Conservation (phyloP, 1,140 invertebrate species). For the Streblospio benedicti region DNA sequence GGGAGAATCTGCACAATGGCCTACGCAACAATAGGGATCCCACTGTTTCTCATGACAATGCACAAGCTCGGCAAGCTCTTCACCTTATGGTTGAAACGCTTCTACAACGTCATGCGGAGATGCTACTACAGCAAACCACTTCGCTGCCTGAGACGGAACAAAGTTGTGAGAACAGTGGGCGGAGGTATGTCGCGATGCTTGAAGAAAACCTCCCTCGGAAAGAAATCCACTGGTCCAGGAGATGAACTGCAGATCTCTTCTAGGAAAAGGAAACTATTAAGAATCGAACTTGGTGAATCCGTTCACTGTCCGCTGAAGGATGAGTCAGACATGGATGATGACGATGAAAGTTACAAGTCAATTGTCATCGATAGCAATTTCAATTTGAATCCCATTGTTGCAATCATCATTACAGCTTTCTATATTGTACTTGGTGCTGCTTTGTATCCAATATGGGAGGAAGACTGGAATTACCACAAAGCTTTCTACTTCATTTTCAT, state of each 20-base stretch:
- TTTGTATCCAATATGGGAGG: conserved; percentile 52
- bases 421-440: conserved; percentile 78
- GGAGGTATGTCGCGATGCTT: too few species aligned
- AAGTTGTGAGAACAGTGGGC: too few species aligned
- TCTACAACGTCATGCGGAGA: conserved; percentile 23
- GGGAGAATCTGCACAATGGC: conserved; percentile 80
- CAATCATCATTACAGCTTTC: conserved; percentile 66
- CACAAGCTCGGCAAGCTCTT: conserved; percentile 41
- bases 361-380: conserved; percentile 89
- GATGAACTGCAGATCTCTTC: too few species aligned
- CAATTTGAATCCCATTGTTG: conserved; percentile 78
- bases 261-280: too few species aligned
- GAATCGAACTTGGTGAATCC: too few species aligned
- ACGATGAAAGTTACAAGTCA: too few species aligned
- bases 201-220: too few species aligned
- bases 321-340: too few species aligned
- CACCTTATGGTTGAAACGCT: conserved; percentile 34
- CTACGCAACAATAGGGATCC: conserved; percentile 91
- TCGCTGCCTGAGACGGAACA: conserved; percentile 4
- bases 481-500: conserved; percentile 92
- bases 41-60: conserved; percentile 64
- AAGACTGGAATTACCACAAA: conserved; percentile 78
- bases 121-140: conserved; percentile 20
- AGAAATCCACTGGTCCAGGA: too few species aligned
- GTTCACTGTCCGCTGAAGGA: too few species aligned